Evolutionary conservation across 2,113 vertebrate genomes (phyloP).

Genomic region (Entosphenus tridentatus): DNA sequence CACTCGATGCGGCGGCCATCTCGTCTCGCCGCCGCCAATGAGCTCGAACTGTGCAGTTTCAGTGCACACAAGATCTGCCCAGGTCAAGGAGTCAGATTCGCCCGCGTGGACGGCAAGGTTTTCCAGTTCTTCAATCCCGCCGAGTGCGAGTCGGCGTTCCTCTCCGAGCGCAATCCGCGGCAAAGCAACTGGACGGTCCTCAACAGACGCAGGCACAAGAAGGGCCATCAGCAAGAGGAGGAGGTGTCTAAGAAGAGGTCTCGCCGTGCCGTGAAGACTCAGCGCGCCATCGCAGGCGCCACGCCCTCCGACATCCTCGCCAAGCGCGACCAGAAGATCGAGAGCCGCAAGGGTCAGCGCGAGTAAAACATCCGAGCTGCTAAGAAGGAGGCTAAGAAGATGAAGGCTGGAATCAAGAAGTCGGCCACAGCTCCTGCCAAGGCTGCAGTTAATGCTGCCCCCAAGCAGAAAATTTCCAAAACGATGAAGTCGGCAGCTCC

Average conservation of each 20-base stretch:
- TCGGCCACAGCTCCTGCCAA: conserved; percentile 47
- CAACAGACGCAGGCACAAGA: conserved; percentile 93
- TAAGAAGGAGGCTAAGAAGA: conserved; percentile 96
- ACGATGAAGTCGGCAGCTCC: conserved; percentile 76
- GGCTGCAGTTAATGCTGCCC: conserved; percentile 57
- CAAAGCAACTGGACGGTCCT: conserved; percentile 97
- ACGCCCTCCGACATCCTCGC: conserved; percentile 91
- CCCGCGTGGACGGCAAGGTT: conserved; percentile 88
- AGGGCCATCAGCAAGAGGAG: conserved; percentile 97
- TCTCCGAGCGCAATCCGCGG: conserved; percentile 86
- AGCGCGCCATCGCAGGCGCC: conserved; percentile 85
- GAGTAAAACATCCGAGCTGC: conserved; percentile 94
- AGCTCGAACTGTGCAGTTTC: conserved; percentile 76
- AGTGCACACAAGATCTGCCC: conserved; percentile 96
- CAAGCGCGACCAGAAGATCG: conserved; percentile 91
- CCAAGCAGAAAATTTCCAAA: conserved; percentile 86
- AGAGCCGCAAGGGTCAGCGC: conserved; percentile 83
- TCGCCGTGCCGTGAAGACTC: conserved; percentile 76
- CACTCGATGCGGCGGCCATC: too few species aligned
- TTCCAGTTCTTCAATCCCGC: conserved; percentile 92
- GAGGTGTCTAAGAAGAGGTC: conserved; percentile 84
- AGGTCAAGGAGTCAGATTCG: conserved; percentile 76
- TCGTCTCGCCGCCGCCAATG: too few species aligned
- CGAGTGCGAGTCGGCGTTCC: conserved; percentile 91
- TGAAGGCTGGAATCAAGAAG: conserved; percentile 86